phyloP scores from a whole-genome alignment of 2,797 vertebrate genomes.

The Ctenosaura bakeri region DNA sequence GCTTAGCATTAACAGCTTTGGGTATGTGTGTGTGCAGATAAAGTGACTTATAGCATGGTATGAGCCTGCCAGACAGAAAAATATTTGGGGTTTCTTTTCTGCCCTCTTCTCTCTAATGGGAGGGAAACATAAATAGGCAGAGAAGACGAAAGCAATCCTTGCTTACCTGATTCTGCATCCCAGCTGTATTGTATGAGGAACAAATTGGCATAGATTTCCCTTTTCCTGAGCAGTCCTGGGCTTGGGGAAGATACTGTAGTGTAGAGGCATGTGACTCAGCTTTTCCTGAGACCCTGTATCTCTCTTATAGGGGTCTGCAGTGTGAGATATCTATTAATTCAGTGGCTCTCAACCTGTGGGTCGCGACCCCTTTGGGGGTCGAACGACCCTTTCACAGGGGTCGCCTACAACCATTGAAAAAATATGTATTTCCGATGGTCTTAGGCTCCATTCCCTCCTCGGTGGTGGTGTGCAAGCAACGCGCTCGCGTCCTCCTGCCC shows the following conservation, averaged over 20 bases:
- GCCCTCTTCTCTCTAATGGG: not conserved
- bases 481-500: no score
- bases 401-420: no score
- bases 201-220: not conserved
- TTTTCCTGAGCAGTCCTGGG: not conserved
- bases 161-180: no score
- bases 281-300: not conserved
- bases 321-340: not conserved
- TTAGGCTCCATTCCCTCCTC: no score
- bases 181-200: not conserved
- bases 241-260: not conserved
- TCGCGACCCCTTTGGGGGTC: no score
- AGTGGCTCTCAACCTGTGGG: no score
- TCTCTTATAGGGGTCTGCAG: not conserved
- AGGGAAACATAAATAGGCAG: not conserved
- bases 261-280: no score
- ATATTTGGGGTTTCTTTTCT: not conserved
- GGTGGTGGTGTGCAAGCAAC: no score
- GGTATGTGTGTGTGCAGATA: not conserved
- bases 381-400: no score
- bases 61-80: not conserved
- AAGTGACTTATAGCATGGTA: not conserved
- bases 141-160: not conserved
- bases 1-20: not conserved
- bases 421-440: no score